Evolutionary conservation across 2,113 vertebrate species (phyloP).

Genomic region (Thalassarche chlororhynchos): DNA sequence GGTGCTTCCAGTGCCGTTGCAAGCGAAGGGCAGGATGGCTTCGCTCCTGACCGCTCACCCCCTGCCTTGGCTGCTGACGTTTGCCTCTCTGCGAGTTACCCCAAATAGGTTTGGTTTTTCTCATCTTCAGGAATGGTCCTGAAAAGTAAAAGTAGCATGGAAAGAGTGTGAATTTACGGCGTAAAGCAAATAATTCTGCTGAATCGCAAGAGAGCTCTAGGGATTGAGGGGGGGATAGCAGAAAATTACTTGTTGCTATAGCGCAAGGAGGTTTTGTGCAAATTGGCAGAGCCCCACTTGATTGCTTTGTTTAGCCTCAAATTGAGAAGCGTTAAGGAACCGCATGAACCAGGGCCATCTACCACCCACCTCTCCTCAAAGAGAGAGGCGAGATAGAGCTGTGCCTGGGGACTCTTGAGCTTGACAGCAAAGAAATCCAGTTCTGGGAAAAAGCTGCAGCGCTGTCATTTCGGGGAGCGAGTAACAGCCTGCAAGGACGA

Average conservation of each 20-base stretch:
- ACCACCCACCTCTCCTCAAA: background rate
- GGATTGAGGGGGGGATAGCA: background rate
- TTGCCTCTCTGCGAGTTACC: background rate
- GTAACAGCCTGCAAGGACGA: background rate
- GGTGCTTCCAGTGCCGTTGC: background rate
- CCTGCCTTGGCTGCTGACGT: background rate
- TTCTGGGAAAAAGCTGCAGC: background rate
- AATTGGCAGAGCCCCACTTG: background rate
- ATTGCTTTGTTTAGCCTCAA: slow-evolving; percentile 27
- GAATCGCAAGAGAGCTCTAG: background rate
- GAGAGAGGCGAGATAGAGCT: background rate
- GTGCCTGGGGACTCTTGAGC: background rate
- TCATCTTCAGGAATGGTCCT: background rate
- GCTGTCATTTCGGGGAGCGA: fast-evolving
- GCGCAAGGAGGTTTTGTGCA: background rate
- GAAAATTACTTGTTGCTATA: slow-evolving; percentile 44
- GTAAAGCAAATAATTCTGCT: background rate
- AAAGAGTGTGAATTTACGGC: slow-evolving; percentile 19
- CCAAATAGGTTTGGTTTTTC: background rate
- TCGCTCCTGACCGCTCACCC: background rate
- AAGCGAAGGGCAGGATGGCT: background rate
- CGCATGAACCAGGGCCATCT: background rate
- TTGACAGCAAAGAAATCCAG: background rate
- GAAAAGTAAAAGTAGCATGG: background rate
- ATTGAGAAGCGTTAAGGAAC: background rate